Conservation (phyloP, 2,797 vertebrate species). For the Acridotheres tristis region DNA sequence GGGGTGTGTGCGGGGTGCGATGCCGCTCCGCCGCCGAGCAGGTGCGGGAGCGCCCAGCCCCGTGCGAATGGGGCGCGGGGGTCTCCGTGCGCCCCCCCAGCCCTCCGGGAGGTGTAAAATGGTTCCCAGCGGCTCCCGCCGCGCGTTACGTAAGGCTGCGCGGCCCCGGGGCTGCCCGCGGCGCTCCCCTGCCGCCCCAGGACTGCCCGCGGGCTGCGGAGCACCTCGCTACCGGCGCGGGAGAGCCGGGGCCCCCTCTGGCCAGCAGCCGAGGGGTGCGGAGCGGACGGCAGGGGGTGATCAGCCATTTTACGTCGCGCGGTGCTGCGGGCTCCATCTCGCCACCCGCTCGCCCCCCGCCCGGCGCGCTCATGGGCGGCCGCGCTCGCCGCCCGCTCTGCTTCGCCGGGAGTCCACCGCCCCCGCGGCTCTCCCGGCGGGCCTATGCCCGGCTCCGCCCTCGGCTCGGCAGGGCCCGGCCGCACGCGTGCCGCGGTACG, state of each 20-base stretch:
- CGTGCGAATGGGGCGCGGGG: no score
- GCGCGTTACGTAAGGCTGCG: conserved; percentile 18
- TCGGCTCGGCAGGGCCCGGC: background rate
- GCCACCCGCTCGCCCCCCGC: background rate
- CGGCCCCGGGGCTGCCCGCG: background rate
- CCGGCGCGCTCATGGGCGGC: no score
- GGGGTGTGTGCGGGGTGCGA: background rate
- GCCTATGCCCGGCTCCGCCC: background rate
- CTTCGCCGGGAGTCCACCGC: background rate
- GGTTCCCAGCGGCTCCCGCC: background rate
- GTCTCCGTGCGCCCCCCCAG: background rate
- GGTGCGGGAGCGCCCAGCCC: background rate
- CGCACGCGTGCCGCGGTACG: background rate
- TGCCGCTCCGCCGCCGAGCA: background rate
- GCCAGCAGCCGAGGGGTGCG: background rate
- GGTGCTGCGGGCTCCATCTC: background rate
- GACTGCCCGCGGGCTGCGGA: background rate
- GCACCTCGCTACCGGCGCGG: background rate
- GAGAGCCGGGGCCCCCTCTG: background rate
- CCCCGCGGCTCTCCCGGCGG: background rate
- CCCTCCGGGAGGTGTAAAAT: background rate
- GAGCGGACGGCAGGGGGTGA: background rate
- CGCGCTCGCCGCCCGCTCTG: background rate
- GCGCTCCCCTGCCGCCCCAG: background rate
- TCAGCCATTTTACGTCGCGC: conserved; percentile 75